These are phyloP conservation scores for Coremacera marginata DNA, from an alignment of 2,888 invertebrate genomes.

Conservation along the genomic window DNA sequence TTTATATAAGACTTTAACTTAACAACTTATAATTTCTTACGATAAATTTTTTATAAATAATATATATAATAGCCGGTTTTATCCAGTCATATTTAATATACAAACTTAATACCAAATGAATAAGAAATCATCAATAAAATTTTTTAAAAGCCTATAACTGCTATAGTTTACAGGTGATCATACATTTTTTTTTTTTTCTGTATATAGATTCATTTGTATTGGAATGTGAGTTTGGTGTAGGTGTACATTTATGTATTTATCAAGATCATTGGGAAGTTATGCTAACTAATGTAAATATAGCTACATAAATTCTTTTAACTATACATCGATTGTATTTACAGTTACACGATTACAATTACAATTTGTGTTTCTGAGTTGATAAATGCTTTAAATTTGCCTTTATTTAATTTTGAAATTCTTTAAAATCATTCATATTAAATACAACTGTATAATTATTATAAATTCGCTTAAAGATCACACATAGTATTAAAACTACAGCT, in stretches of 20 bases:
- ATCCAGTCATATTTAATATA: too few relatives aligned
- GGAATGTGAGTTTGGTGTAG: neutral
- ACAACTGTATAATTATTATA: constrained; percentile 8
- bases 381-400: constrained; percentile 3
- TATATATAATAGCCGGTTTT: neutral
- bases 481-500: constrained; percentile 1
- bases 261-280: neutral
- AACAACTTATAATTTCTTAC: too few relatives aligned
- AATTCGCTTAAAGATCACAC: constrained; percentile 30
- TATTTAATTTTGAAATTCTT: neutral
- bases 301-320: constrained; percentile 28
- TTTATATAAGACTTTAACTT: too few relatives aligned
- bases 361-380: constrained; percentile 10
- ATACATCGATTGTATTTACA: constrained; percentile 32
- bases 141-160: too few relatives aligned
- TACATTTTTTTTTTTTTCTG: too few relatives aligned
- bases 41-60: too few relatives aligned
- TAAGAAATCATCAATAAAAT: too few relatives aligned
- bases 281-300: constrained; percentile 29
- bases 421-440: too few relatives aligned
- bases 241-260: too few relatives aligned
- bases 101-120: too few relatives aligned
- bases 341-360: neutral
- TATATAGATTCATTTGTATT: neutral
- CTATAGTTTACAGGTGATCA: too few relatives aligned